Conservation (phyloP, 2,113 vertebrate species). For the Aldabrachelys gigantea region DNA sequence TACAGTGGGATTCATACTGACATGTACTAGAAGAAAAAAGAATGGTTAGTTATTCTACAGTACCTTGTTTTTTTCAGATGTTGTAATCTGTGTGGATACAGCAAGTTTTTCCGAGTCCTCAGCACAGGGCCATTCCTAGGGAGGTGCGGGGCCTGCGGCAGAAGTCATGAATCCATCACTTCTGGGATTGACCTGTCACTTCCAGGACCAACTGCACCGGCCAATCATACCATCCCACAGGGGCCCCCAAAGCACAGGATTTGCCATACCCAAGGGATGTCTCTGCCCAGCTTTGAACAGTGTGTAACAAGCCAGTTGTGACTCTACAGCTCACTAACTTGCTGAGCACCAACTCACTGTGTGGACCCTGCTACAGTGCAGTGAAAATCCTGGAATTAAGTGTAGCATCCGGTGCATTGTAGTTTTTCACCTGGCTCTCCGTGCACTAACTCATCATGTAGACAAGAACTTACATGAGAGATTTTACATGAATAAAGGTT, state of each 20-base stretch:
- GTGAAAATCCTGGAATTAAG: background rate
- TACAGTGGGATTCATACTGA: rapidly evolving
- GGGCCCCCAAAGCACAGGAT: no score
- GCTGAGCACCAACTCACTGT: background rate
- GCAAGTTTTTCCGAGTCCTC: no score
- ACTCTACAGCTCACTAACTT: background rate
- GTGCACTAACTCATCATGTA: background rate
- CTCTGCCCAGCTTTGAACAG: no score
- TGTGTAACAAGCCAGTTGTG: background rate
- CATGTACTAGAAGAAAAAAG: background rate
- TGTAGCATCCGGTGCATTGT: background rate
- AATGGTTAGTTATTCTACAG: background rate
- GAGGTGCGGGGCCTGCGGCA: no score
- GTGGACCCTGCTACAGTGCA: background rate
- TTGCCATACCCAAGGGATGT: no score
- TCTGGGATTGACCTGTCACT: no score
- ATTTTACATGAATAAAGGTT: background rate
- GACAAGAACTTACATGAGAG: background rate
- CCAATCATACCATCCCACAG: no score
- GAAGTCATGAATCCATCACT: no score
- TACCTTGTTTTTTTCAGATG: background rate
- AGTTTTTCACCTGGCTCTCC: background rate
- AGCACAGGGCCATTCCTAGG: no score
- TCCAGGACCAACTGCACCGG: no score
- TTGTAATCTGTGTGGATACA: background rate